These are phyloP conservation scores for Tupiocoris notatus DNA, from an alignment of 2,888 invertebrate genomes.

Conservation along the genomic window DNA sequence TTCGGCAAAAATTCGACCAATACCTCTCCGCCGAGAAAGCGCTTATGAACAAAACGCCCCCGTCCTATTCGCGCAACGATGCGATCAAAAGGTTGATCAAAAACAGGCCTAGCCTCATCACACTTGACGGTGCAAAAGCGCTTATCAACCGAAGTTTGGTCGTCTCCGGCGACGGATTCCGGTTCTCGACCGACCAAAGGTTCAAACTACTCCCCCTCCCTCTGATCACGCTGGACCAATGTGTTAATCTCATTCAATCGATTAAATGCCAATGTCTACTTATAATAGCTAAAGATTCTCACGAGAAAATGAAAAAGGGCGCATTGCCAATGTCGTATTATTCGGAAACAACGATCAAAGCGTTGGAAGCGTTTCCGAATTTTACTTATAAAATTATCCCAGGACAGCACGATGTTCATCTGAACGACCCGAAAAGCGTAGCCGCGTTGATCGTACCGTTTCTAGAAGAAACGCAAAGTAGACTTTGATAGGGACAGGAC, in stretches of 20 bases:
- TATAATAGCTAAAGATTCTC: slow-evolving; percentile 48
- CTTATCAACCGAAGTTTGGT: slow-evolving; percentile 48
- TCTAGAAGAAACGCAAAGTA: slow-evolving; percentile 21
- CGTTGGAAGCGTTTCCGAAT: slow-evolving; percentile 40
- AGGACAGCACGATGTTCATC: slow-evolving; percentile 51
- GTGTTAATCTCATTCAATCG: slow-evolving; percentile 45
- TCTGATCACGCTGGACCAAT: slow-evolving; percentile 47
- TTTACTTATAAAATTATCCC: slow-evolving; percentile 45
- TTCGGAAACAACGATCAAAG: slow-evolving; percentile 27
- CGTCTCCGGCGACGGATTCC: slow-evolving; percentile 47
- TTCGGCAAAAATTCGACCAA: slow-evolving; percentile 47
- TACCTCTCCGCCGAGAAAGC: slow-evolving; percentile 49
- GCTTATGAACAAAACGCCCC: slow-evolving; percentile 46
- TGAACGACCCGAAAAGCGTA: slow-evolving; percentile 49
- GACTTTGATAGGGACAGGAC: too few species aligned
- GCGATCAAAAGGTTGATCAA: slow-evolving; percentile 47
- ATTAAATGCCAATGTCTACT: slow-evolving; percentile 47
- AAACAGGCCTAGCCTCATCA: slow-evolving; percentile 47
- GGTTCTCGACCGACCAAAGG: slow-evolving; percentile 52
- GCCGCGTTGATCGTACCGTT: slow-evolving; percentile 34
- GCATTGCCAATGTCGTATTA: slow-evolving; percentile 7
- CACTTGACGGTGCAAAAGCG: slow-evolving; percentile 48
- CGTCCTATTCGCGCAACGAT: slow-evolving; percentile 50
- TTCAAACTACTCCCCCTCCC: slow-evolving; percentile 48
- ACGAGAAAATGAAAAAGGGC: slow-evolving; percentile 23